These are phyloP conservation scores for Pocillopora damicornis DNA, from an alignment of 64 coral and sea anemone species.

Conservation along the genomic window DNA sequence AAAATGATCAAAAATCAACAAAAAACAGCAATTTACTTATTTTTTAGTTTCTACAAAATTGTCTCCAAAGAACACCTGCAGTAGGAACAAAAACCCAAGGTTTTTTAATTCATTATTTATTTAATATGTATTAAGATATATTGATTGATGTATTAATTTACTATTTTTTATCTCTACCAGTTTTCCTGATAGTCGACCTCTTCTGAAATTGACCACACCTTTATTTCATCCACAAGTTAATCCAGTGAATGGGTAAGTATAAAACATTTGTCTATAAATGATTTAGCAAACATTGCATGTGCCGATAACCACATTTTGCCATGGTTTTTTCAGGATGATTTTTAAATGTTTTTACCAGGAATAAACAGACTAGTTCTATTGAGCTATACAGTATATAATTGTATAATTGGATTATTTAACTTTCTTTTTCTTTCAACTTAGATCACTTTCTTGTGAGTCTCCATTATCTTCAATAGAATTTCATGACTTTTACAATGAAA, in stretches of 20 bases:
- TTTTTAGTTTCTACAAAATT: background rate
- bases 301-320: background rate
- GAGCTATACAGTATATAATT: no score
- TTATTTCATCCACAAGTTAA: conserved; percentile 96
- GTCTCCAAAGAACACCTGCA: no score
- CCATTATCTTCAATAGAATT: no score
- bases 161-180: conserved; percentile 37
- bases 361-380: no score
- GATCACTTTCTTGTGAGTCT: no score
- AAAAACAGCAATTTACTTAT: background rate
- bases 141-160: background rate
- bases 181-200: conserved; percentile 77
- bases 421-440: no score
- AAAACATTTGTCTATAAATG: background rate
- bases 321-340: no score
- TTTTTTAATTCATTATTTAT: background rate
- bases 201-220: conserved; percentile 81
- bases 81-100: no score
- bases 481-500: no score
- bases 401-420: no score
- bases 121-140: background rate
- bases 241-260: conserved; percentile 64
- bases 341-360: no score
- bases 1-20: background rate
- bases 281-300: background rate